Evolutionary conservation across 2,797 vertebrate species (phyloP).

Genomic region (Leontopithecus rosalia): DNA sequence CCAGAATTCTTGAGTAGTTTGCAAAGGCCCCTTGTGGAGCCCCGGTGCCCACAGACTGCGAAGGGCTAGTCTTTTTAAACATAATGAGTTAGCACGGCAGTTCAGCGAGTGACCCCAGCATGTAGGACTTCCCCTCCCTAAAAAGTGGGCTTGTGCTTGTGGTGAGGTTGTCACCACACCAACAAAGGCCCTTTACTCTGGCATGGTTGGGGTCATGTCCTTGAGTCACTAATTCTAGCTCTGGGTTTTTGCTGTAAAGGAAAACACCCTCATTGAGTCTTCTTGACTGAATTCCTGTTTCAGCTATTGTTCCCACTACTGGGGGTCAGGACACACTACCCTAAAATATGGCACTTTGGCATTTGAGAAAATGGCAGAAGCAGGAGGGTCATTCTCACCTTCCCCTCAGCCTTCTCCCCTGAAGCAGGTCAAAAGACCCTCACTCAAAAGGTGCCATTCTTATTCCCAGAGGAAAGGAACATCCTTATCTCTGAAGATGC

Average conservation of each 20-base stretch:
- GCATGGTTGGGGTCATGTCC: not conserved
- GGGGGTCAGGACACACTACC: not conserved
- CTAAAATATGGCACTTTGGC: not conserved
- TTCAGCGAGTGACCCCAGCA: fast-evolving
- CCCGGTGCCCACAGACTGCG: no score
- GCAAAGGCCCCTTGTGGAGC: not conserved
- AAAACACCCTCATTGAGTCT: not conserved
- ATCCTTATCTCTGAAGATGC: not conserved
- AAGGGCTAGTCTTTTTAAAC: not conserved
- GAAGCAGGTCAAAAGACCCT: not conserved
- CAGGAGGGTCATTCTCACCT: no score
- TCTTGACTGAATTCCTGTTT: not conserved
- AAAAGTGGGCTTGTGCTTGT: not conserved
- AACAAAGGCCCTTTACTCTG: not conserved
- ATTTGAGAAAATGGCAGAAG: not conserved
- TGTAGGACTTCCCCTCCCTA: not conserved
- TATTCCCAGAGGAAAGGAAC: not conserved
- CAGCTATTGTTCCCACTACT: not conserved
- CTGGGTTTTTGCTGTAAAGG: not conserved
- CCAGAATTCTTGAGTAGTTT: not conserved
- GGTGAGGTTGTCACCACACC: not conserved
- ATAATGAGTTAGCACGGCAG: not conserved
- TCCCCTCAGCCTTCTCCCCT: not conserved
- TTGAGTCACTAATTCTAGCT: not conserved
- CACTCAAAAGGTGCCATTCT: no score